phyloP scores from a whole-genome alignment of 1,140 invertebrate genomes.

The Meteorus sp. region DNA sequence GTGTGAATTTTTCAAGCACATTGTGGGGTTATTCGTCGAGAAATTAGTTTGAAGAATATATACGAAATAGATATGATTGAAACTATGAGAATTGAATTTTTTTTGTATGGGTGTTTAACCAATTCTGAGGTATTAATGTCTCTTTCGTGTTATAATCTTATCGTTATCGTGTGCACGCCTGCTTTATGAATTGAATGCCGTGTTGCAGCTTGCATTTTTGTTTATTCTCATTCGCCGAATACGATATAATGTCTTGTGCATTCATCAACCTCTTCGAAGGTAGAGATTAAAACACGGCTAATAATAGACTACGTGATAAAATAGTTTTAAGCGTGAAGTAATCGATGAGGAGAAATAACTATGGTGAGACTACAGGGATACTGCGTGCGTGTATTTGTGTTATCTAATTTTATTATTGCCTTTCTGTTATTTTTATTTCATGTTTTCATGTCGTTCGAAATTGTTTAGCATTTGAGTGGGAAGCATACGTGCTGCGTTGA shows the following conservation, averaged over 20 bases:
- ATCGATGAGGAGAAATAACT: constrained; percentile 36
- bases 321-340: constrained; percentile 53
- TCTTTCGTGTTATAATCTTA: constrained; percentile 14
- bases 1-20: not conserved
- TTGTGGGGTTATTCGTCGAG: too few relatives aligned
- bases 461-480: not conserved
- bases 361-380: constrained; percentile 45
- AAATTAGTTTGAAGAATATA: too few relatives aligned
- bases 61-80: too few relatives aligned
- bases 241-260: constrained; percentile 4
- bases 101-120: constrained; percentile 3
- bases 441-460: not conserved
- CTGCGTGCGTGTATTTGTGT: constrained; percentile 36
- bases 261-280: constrained; percentile 35
- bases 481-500: too few relatives aligned
- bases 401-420: not conserved
- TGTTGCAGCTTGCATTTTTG: constrained; percentile 16
- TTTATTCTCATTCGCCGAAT: not conserved
- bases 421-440: constrained; percentile 11
- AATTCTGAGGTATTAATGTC: constrained; percentile 22
- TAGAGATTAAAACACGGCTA: constrained; percentile 48
- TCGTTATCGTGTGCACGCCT: not conserved
- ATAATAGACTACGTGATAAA: constrained; percentile 55
- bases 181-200: not conserved
- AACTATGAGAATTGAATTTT: too few relatives aligned